Evolutionary conservation across 2,797 vertebrate genomes (phyloP).

Genomic region (Onychomys arenicola): DNA sequence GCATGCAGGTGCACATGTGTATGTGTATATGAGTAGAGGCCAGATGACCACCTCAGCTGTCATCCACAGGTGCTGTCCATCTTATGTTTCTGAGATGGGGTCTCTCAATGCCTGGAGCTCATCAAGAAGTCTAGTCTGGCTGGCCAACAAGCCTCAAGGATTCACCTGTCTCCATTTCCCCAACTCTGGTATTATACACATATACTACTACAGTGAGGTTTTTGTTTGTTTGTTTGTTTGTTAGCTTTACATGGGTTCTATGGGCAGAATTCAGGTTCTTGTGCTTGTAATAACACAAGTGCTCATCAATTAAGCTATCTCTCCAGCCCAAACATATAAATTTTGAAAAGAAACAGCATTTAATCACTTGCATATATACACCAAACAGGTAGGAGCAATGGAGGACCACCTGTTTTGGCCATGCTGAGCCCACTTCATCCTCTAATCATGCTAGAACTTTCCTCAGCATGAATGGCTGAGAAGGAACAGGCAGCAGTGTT

Average conservation of each 20-base stretch:
- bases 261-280: neutral
- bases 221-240: neutral
- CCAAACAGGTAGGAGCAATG: neutral
- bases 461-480: neutral
- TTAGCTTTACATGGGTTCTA: neutral
- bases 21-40: neutral
- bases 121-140: neutral
- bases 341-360: neutral
- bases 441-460: neutral
- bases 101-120: neutral
- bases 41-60: neutral
- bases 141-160: neutral
- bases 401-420: neutral
- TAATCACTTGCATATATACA: neutral
- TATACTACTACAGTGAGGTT: neutral
- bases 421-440: neutral
- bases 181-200: neutral
- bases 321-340: neutral
- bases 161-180: neutral
- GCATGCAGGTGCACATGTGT: neutral
- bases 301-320: neutral
- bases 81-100: neutral
- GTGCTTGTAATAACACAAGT: neutral
- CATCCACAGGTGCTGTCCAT: neutral
- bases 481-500: neutral